These are phyloP conservation scores for Oreonectes daqikongensis DNA, from an alignment of 2,797 vertebrate genomes.

Conservation along the genomic window DNA sequence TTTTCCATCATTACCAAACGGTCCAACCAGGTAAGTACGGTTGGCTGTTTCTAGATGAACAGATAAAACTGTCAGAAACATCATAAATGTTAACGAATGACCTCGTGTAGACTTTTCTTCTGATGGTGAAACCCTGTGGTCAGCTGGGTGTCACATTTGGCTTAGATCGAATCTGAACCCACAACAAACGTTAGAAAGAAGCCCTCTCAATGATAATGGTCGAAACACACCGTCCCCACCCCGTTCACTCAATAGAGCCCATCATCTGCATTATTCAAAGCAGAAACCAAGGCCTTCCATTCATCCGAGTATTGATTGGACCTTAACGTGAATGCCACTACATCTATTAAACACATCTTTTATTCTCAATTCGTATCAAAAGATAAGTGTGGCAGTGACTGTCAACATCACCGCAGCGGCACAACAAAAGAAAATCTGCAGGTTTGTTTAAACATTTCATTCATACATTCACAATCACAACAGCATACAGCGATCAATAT, in stretches of 20 bases:
- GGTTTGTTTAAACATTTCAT: conserved; percentile 7
- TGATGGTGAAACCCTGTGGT: neutral
- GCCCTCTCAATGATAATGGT: conserved; percentile 1
- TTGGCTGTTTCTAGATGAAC: neutral
- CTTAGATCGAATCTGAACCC: neutral
- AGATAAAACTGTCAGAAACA: neutral
- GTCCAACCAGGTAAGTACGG: neutral
- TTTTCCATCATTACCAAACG: neutral
- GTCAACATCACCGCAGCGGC: conserved; percentile 8
- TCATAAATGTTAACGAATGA: neutral
- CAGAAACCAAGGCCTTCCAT: conserved; percentile 38
- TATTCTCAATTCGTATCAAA: conserved; percentile 15
- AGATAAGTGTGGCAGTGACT: conserved; percentile 35
- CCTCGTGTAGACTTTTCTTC: neutral
- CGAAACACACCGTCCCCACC: conserved; percentile 14
- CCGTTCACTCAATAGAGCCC: conserved; percentile 22
- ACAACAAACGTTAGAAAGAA: neutral
- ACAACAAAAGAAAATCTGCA: neutral
- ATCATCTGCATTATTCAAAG: conserved; percentile 47
- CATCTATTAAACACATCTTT: conserved; percentile 31
- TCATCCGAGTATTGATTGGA: conserved; percentile 37
- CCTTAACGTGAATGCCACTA: conserved; percentile 22
- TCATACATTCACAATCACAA: neutral
- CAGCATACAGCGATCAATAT: neutral
- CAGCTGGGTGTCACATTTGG: neutral